Percentiles rank a stretch among this genome's conserved stretches.
These are phyloP conservation scores for Brachycybe producta DNA, from an alignment of 2,888 invertebrate species.

Conservation along the genomic window DNA sequence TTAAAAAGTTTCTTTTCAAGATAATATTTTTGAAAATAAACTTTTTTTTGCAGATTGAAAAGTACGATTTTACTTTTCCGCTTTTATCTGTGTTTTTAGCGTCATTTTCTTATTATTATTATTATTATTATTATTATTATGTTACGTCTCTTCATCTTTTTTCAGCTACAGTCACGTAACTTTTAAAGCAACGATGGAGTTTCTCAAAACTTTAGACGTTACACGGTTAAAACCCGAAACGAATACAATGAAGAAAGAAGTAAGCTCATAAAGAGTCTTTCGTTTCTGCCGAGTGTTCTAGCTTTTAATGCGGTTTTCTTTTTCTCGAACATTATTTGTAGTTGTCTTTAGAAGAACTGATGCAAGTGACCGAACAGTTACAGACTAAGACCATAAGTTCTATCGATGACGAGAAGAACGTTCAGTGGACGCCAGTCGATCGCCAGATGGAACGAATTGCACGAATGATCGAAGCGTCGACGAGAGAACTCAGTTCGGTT, in stretches of 20 bases:
- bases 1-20: background rate
- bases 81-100: too few relatives aligned
- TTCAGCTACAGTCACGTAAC: slow-evolving; percentile 32
- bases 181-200: slow-evolving; percentile 33
- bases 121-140: too few relatives aligned
- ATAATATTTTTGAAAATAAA: too few relatives aligned
- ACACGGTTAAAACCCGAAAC: slow-evolving; percentile 22
- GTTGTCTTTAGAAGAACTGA: slow-evolving; percentile 23
- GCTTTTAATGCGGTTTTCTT: slow-evolving; percentile 7
- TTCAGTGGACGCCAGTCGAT: slow-evolving; percentile 22
- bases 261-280: slow-evolving; percentile 21
- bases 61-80: too few relatives aligned
- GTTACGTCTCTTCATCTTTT: background rate
- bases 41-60: too few relatives aligned
- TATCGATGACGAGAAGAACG: background rate
- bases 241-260: slow-evolving; percentile 24
- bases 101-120: too few relatives aligned
- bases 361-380: slow-evolving; percentile 22
- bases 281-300: background rate
- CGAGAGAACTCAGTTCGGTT: slow-evolving; percentile 22
- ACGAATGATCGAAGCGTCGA: slow-evolving; percentile 28
- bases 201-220: slow-evolving; percentile 29
- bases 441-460: slow-evolving; percentile 29
- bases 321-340: slow-evolving; percentile 6
- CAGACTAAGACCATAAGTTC: slow-evolving; percentile 9